These are phyloP conservation scores for Chrysotoxum bicinctum DNA, from an alignment of 2,888 invertebrate genomes.

Conservation along the genomic window DNA sequence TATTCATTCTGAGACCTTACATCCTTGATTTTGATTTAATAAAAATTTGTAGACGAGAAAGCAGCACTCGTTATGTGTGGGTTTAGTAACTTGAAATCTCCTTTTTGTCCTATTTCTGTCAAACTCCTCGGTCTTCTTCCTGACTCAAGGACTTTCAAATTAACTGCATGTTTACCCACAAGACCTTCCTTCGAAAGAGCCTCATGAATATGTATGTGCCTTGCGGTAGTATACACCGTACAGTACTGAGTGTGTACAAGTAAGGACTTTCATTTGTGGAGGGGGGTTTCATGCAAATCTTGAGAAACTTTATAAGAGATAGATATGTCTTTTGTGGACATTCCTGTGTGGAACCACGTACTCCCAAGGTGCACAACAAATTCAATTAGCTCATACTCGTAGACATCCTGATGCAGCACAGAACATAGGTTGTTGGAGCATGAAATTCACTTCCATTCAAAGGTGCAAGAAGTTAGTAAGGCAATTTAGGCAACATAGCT, in stretches of 20 bases:
- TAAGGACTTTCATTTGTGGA: slow-evolving; percentile 29
- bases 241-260: background rate
- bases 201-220: slow-evolving; percentile 48
- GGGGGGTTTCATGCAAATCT: slow-evolving; percentile 56
- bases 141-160: slow-evolving; percentile 40
- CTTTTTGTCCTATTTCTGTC: slow-evolving; percentile 1
- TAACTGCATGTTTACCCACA: slow-evolving; percentile 49
- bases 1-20: background rate
- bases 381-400: slow-evolving; percentile 53
- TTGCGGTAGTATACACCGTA: background rate
- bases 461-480: slow-evolving; percentile 50
- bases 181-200: slow-evolving; percentile 8
- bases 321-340: slow-evolving; percentile 49
- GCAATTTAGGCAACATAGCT: slow-evolving; percentile 25
- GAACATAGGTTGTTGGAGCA: slow-evolving; percentile 38
- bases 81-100: slow-evolving; percentile 8
- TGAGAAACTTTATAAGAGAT: slow-evolving; percentile 35
- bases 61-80: slow-evolving; percentile 3
- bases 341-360: slow-evolving; percentile 33
- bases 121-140: background rate
- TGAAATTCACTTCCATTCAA: slow-evolving; percentile 59
- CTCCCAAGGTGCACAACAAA: slow-evolving; percentile 37
- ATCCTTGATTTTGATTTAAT: slow-evolving; percentile 57
- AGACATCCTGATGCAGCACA: slow-evolving; percentile 33
- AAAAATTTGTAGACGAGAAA: slow-evolving; percentile 45